Evolutionary conservation across 2,113 vertebrate species (phyloP).

Genomic region (Anolis carolinensis): DNA sequence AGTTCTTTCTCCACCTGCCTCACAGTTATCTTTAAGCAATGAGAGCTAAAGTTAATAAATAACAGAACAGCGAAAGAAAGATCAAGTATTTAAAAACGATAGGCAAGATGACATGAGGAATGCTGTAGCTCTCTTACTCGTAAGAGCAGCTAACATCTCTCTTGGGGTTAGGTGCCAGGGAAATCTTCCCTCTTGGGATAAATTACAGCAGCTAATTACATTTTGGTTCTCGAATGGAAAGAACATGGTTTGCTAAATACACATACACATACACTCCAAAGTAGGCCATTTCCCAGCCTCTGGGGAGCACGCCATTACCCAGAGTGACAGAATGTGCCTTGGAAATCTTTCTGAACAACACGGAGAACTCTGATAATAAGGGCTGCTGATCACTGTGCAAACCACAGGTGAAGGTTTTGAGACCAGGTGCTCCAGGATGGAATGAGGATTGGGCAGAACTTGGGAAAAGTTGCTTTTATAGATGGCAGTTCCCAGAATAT

Average conservation of each 20-base stretch:
- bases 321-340: neutral
- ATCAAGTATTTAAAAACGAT: neutral
- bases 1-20: neutral
- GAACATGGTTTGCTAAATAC: slow-evolving; percentile 15
- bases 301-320: neutral
- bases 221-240: neutral
- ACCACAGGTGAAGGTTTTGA: neutral
- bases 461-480: neutral
- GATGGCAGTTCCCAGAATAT: neutral
- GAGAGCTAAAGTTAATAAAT: neutral
- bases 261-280: neutral
- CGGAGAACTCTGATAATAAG: neutral
- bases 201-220: slow-evolving; percentile 24
- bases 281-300: slow-evolving; percentile 2
- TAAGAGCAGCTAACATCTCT: neutral
- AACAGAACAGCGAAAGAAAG: neutral
- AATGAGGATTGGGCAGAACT: neutral
- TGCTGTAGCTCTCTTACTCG: neutral
- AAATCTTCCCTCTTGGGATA: slow-evolving; percentile 21
- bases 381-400: neutral
- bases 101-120: neutral
- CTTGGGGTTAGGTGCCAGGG: slow-evolving; percentile 1
- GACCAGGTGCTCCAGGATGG: neutral
- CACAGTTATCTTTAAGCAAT: neutral
- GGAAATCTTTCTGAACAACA: neutral